Percentiles rank a stretch among this genome's conserved stretches.
These are phyloP conservation scores for Drymodes brunneopygia DNA, from an alignment of 2,113 vertebrate genomes.

Conservation along the genomic window DNA sequence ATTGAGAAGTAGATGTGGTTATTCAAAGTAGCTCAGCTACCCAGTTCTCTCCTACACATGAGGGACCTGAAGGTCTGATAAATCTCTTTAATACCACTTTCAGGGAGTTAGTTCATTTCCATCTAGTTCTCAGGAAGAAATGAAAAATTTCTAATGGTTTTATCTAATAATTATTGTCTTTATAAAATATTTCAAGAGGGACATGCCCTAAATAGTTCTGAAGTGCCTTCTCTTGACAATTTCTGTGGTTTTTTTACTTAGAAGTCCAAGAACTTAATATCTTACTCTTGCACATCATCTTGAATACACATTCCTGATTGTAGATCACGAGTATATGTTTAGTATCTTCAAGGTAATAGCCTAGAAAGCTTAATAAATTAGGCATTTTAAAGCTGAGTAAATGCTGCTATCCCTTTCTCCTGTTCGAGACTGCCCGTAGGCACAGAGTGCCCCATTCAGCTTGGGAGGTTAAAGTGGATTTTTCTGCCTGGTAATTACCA, in stretches of 20 bases:
- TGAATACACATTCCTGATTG: background rate
- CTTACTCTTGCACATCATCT: background rate
- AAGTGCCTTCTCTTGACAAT: background rate
- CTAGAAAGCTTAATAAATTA: background rate
- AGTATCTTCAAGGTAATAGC: background rate
- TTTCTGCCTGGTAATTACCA: background rate
- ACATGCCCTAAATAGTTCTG: background rate
- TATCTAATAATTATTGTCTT: background rate
- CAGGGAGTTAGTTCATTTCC: background rate
- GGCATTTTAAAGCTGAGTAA: background rate
- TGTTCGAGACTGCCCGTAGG: accelerated
- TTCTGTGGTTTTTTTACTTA: background rate
- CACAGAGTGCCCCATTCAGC: background rate
- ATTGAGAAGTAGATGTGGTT: background rate
- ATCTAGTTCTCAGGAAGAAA: background rate
- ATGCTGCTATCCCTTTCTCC: background rate
- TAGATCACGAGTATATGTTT: background rate
- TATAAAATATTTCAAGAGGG: background rate
- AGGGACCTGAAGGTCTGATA: background rate
- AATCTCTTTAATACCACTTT: background rate
- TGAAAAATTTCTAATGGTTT: background rate
- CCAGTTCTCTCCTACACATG: background rate
- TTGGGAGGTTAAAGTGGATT: background rate
- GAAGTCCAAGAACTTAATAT: background rate
- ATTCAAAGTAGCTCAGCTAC: background rate